A percentile compares a stretch with the other conserved stretches of the same genome.
phyloP scores from a whole-genome alignment of 2,113 vertebrate genomes.

The Malurus alboscapulatus region DNA sequence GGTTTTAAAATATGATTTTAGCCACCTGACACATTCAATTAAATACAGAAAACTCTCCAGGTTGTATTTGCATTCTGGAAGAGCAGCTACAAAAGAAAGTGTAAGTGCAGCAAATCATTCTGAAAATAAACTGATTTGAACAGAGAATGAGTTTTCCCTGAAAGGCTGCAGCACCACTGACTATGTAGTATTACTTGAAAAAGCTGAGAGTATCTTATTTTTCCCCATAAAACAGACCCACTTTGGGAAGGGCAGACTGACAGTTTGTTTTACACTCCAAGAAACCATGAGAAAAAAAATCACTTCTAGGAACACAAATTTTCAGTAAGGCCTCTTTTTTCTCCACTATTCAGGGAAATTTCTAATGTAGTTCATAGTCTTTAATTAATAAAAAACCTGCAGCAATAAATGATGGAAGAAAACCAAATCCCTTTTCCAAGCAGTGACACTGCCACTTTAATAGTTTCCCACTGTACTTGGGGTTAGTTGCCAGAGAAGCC shows the following conservation, averaged over 20 bases:
- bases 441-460: conserved; percentile 59
- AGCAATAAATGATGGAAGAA: neutral
- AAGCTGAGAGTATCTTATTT: neutral
- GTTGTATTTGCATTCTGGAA: conserved; percentile 20
- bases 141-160: neutral
- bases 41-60: conserved; percentile 12
- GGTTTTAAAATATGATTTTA: conserved; percentile 1
- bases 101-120: conserved; percentile 18
- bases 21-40: neutral
- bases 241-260: neutral
- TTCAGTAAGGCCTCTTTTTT: neutral
- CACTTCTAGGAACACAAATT: neutral
- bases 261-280: neutral
- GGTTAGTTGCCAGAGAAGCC: conserved; percentile 64
- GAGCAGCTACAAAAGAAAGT: conserved; percentile 5
- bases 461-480: conserved; percentile 54
- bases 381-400: neutral
- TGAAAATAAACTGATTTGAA: conserved; percentile 26
- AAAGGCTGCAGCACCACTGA: neutral
- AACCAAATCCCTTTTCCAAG: neutral
- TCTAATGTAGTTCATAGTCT: neutral
- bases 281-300: neutral
- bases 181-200: neutral
- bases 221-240: neutral
- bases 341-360: neutral